These are phyloP conservation scores for Tineola bisselliella DNA, from an alignment of 2,888 invertebrate genomes.

Conservation along the genomic window DNA sequence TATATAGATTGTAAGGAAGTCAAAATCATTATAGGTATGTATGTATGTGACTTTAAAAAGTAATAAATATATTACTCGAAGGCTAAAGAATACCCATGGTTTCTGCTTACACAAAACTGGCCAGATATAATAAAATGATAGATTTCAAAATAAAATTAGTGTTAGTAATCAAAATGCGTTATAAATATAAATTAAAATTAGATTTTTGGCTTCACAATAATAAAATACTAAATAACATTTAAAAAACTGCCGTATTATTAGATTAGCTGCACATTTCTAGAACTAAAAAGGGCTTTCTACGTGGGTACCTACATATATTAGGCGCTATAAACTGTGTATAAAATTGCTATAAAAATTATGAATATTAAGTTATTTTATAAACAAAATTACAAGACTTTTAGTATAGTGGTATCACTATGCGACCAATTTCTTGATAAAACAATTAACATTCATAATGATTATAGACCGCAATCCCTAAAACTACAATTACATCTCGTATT, in stretches of 20 bases:
- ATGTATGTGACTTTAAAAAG: too few species aligned
- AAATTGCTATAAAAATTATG: neutral
- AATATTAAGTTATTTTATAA: neutral
- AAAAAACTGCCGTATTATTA: neutral
- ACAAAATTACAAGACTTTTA: neutral
- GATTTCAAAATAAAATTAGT: too few species aligned
- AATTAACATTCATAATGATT: neutral
- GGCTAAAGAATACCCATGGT: too few species aligned
- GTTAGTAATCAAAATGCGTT: neutral
- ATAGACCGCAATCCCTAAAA: neutral
- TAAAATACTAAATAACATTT: neutral
- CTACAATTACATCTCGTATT: neutral
- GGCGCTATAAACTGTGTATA: neutral
- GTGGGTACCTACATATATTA: neutral
- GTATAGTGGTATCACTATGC: neutral
- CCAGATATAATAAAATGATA: too few species aligned
- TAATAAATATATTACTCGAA: too few species aligned
- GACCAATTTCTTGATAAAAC: too few species aligned
- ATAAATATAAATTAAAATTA: neutral
- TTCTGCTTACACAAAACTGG: too few species aligned
- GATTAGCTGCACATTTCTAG: neutral
- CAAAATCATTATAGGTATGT: too few species aligned
- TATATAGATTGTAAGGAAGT: too few species aligned
- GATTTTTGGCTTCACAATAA: slow-evolving; percentile 1
- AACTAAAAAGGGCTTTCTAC: slow-evolving; percentile 1